Base-by-base conservation (phyloP, 53 echinoderm and acorn worm genomes). In the Echinarachnius parma region DNA sequence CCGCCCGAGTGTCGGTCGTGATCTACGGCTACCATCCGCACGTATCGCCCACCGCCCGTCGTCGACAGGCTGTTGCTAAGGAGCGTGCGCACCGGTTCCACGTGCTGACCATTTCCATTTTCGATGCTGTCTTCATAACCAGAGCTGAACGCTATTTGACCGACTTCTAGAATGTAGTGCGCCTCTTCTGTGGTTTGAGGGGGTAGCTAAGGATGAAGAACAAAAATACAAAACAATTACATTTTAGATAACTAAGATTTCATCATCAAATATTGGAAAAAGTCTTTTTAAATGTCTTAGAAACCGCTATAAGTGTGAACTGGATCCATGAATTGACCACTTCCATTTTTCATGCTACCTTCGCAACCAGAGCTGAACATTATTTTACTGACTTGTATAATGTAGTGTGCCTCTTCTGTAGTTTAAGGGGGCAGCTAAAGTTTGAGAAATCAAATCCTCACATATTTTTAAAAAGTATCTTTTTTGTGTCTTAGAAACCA, bases 81-180 rank as follows among this genome's bases (percentile, higher is more conserved):
- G 18, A 82, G 78, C 48, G 76, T 78, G 1, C 87, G 62, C 14
- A 75, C 78, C 3, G 80, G 59, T 14, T 80, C 80, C 33, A 82
- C 78, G 50, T 87, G 87, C 25, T 78, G 78, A 3, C 74, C 78
- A 20, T 65, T 70, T 28, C 69, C 71, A 11, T 58, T 68, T 21
- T 82, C 78, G 4, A 63, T 64, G 9, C 64, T 46, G 42, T 87
- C 85, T 0, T 83, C 87, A 36, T 82, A 15, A 42, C 80, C 77
- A 10, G 92, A 84, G n/a, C 82, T 82, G 61, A 87, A 92, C 28
- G 87, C 87, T 8, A 92, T 87, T 49, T 92, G 92, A 28, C 92
- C 87, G 1, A 92, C 78, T 68, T 92, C 92, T 59, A 87, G 75
- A 58, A 87, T 87, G 35, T 92, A 92, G 36, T 87, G 82, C 3